Evolutionary conservation across 2,888 invertebrate species (phyloP), one percentile per base, ranked within the genome.

Genomic region (Hyposoter dolosus): DNA sequence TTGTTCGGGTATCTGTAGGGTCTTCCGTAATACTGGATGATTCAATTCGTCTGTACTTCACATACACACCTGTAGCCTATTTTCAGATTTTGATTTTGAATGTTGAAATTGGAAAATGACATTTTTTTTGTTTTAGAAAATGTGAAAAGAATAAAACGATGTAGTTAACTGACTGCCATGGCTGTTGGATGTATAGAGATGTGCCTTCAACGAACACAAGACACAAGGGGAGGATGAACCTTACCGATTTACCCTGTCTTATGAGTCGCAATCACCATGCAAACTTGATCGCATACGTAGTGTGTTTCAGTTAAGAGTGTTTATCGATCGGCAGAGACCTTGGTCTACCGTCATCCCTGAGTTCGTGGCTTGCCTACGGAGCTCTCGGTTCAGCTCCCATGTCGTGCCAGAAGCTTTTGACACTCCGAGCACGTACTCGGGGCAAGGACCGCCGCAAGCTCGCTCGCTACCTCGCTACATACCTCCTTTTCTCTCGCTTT

Each of bases 391-490:
- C 91, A 90, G 91, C 90, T 91, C 91, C 91, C 91, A 89, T 91
- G 89, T 92, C 91, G 89, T 91, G 90, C 92, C 91, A 89, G 90
- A 93, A 93, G 92, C 92, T 94, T 88, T 94, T 94, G 92, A 92
- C 92, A 94, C 93, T 92, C 94, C 89, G 91, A 92, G 92, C 94
- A 94, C 94, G 94, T 94, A 93, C 93, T 91, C 92, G 92, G 94
- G 93, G 94, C 94, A 94, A 94, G 93, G 93, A 94, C 93, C 94
- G 94, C 93, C 93, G 93, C 93, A 93, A 94, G 94, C 93, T 93
- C 93, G 74, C 86, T 83, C 88, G 90, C 89, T 88, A 82, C 76
- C 83, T 77, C 80, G 72, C 84, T 85, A 82, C 68, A 45, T 75
- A 68, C 68, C 75, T 75, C 60, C 75, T 40, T 40, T 88, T 88